Conservation (phyloP, 2,113 vertebrate genomes). For the Corydoras maculifer region DNA sequence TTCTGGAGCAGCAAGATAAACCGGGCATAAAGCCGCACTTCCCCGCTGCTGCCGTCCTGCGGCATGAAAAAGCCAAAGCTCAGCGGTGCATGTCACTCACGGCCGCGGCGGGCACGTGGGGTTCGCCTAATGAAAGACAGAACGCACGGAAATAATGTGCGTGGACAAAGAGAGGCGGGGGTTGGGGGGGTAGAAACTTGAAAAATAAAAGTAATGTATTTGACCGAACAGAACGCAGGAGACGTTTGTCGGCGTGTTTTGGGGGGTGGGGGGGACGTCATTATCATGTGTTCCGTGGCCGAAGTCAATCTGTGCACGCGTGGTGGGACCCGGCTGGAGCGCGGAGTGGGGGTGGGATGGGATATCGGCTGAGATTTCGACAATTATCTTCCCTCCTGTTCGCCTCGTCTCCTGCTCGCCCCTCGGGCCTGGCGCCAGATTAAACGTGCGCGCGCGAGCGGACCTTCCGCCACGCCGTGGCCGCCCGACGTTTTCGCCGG, state of each 20-base stretch:
- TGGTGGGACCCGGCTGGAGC: conserved; percentile 49
- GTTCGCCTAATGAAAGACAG: conserved; percentile 59
- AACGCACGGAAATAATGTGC: conserved; percentile 49
- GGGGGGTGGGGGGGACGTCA: conserved; percentile 52
- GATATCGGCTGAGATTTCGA: conserved; percentile 62
- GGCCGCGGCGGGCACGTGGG: conserved; percentile 48
- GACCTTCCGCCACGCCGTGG: conserved; percentile 24
- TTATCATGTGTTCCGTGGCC: conserved; percentile 52
- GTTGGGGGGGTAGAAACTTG: no score
- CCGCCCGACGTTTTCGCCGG: conserved; percentile 43
- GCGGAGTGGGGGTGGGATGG: conserved; percentile 28
- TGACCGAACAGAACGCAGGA: conserved; percentile 46
- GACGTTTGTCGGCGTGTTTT: conserved; percentile 49
- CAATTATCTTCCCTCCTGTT: conserved; percentile 57
- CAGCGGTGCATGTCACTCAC: conserved; percentile 56
- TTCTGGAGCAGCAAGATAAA: conserved; percentile 40
- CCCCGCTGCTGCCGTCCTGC: conserved; percentile 59
- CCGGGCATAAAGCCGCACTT: conserved; percentile 47
- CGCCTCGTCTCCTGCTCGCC: conserved; percentile 28
- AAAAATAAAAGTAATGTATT: conserved; percentile 65
- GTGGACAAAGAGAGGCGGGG: conserved; percentile 44
- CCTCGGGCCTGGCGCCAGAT: conserved; percentile 49
- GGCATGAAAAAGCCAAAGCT: conserved; percentile 61
- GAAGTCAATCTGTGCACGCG: conserved; percentile 46
- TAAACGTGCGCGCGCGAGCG: conserved; percentile 49